Base-by-base conservation (phyloP, 1,140 invertebrate species). In the Platorchestia sp. region DNA sequence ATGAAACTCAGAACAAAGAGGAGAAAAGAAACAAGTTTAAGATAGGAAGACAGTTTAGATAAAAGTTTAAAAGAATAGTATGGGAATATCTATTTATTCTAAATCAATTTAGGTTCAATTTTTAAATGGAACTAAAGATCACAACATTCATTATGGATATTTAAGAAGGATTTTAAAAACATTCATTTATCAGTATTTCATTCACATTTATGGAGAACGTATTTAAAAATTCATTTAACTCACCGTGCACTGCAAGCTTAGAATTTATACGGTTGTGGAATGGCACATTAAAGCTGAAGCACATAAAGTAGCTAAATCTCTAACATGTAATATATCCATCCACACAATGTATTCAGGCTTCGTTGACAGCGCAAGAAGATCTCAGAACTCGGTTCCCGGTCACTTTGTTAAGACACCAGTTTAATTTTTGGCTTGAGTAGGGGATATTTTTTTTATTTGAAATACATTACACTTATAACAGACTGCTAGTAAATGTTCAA, bases 131-230 rank as follows among this genome's bases (percentile, higher is more conserved):
- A 93, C 44, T 93, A 93, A 45, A 45, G 44, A n/a, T 45, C 91
- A 45, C 14, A 93, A 93, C 44, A 47, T 89, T 7, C 36, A 93
- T 7, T 40, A 93, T 40, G 44, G 47, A 45, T 45, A 93, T 45
- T 93, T 93, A 45, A 47, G 91, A 47, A 40, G 40, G 45, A 93
- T 44, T 45, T 93, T 93, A 45, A 45, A 45, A 47, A 45, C 45
- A 93, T 93, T 93, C 91, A 93, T 93, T 93, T 93, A 93, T 45
- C 91, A 93, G 44, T 93, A 93, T 93, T 93, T 93, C 91, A 93
- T 44, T 44, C 91, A 93, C 36, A n/a, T 93, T 93, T 93, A 93
- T 47, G 10, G 10, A 44, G 45, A 44, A 40, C 44, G n/a, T 44
- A 44, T 93, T 93, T 44, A 44, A 93, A 93, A 27, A 93, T 93